Percentiles rank a stretch among this genome's conserved stretches.
Evolutionary conservation across 2,888 invertebrate genomes (phyloP).

Genomic region (Hesperia comma): DNA sequence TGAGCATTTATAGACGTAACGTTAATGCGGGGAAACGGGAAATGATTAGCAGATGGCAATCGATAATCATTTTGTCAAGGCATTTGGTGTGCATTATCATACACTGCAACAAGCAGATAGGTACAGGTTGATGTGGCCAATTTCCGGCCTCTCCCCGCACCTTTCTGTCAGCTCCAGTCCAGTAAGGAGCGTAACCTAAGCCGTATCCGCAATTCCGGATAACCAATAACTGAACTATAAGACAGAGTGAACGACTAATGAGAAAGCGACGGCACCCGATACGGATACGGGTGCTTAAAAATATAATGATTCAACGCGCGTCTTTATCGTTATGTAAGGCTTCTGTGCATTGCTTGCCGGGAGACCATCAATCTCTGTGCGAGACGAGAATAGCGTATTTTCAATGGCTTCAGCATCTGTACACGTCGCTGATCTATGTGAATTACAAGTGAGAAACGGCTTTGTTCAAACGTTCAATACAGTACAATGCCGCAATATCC

Average conservation of each 20-base stretch:
- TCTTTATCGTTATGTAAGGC: slow-evolving; percentile 5
- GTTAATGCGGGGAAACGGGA: not conserved
- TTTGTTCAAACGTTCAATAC: not conserved
- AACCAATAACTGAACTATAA: no score
- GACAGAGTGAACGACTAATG: no score
- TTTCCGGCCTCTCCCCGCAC: no score
- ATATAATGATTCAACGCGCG: not conserved
- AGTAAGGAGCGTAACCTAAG: no score
- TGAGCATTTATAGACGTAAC: not conserved
- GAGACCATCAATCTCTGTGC: slow-evolving; percentile 22
- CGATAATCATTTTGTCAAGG: not conserved
- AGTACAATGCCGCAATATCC: not conserved
- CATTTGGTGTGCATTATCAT: no score
- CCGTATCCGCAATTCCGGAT: no score
- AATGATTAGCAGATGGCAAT: not conserved
- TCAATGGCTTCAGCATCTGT: slow-evolving; percentile 29
- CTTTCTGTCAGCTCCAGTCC: no score
- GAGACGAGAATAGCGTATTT: slow-evolving; percentile 8
- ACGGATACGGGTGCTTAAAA: not conserved
- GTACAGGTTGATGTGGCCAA: no score
- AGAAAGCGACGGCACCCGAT: not conserved
- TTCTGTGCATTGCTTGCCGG: slow-evolving; percentile 10
- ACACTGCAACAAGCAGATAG: no score
- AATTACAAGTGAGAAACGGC: slow-evolving; percentile 4
- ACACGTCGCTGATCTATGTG: slow-evolving; percentile 1